These are phyloP conservation scores for Prionace glauca DNA, from an alignment of 2,797 vertebrate genomes.

Conservation along the genomic window DNA sequence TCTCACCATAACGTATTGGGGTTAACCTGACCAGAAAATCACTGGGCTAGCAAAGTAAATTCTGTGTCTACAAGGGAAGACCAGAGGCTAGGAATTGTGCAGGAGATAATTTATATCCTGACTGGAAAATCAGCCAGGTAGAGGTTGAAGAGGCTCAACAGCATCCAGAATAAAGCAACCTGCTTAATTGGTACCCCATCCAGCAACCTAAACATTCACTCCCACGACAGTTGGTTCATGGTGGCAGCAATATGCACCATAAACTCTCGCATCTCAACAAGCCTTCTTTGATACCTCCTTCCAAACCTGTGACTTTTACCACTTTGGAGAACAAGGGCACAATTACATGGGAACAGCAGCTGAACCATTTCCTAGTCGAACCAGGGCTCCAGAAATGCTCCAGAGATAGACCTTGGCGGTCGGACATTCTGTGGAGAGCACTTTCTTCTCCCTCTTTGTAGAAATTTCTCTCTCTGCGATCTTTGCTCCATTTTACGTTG, in stretches of 20 bases:
- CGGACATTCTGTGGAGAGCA: no score
- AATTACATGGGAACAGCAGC: background rate
- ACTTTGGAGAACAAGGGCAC: background rate
- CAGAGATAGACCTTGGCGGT: no score
- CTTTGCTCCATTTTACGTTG: no score
- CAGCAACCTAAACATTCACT: background rate
- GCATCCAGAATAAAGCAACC: background rate
- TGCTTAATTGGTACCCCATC: background rate
- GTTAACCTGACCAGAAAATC: background rate
- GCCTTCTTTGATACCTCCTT: background rate
- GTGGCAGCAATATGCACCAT: background rate
- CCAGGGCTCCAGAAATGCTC: no score
- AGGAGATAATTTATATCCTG: background rate
- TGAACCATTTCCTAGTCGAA: no score
- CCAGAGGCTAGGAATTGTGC: background rate
- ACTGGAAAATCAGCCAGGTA: background rate
- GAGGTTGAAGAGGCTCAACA: background rate
- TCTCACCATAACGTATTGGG: background rate
- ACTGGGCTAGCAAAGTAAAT: background rate
- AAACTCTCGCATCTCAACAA: background rate
- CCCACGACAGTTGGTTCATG: background rate
- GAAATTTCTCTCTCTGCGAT: no score
- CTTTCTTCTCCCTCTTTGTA: no score
- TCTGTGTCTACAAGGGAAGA: background rate
- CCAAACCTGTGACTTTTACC: background rate